phyloP scores from a whole-genome alignment of 2,113 vertebrate genomes.

The Typhlomys cinereus region DNA sequence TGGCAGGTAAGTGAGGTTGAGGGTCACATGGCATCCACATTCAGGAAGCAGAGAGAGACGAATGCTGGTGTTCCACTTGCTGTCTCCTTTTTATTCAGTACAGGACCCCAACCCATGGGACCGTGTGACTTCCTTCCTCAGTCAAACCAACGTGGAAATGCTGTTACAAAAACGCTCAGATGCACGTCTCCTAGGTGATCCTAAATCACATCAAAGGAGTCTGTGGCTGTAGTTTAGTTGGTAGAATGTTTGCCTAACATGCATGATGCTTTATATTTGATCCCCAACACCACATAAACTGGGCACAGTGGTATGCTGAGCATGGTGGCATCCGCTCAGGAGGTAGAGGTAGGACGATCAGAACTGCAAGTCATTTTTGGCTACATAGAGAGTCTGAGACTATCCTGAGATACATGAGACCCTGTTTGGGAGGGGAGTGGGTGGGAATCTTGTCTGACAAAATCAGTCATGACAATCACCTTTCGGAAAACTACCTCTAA shows the following conservation, averaged over 20 bases:
- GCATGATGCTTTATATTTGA: too few relatives aligned
- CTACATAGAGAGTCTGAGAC: neutral
- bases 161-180: neutral
- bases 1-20: too few relatives aligned
- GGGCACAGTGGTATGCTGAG: accelerated
- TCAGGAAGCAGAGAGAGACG: neutral
- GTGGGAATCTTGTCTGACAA: neutral
- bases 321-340: neutral
- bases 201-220: neutral
- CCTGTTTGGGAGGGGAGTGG: neutral
- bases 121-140: neutral
- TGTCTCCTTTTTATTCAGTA: neutral
- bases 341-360: neutral
- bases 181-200: neutral
- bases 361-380: neutral
- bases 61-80: neutral
- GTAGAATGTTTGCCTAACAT: neutral
- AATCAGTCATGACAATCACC: neutral
- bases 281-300: neutral
- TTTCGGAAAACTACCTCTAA: neutral
- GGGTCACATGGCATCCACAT: too few relatives aligned
- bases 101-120: neutral
- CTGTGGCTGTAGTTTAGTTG: neutral
- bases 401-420: neutral
- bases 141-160: neutral